Base-by-base conservation (phyloP, 2,113 vertebrate species). In the Amazona vittata region DNA sequence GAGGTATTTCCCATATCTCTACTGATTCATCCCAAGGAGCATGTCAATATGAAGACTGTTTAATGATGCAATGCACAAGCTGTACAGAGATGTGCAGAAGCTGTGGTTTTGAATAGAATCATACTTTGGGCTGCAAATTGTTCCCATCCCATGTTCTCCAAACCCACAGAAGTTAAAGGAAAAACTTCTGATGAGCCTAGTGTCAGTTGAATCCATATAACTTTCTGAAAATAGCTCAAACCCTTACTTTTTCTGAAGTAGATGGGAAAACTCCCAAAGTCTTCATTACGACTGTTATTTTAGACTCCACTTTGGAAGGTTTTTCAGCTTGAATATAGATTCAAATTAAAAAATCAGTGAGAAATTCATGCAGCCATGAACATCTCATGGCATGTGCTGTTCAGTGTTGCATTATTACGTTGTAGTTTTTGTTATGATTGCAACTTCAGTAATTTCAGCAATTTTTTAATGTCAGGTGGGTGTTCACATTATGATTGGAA, bases 141-240 rank as follows among this genome's bases (percentile, higher is more conserved):
- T 29, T 85, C 33, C 10, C 5, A 14, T 9, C 10, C 16, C 16
- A 0, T 4, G 39, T 15, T 73, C 33, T n/a, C 47, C 44, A 76
- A 62, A 41, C 6, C 12, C 22, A 6, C 11, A 22, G 29, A n/a
- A 79, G 28, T 28, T 1, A 73, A 52, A 75, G 31, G 22, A 19
- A 64, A 86, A 76, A 5, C 5, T 22, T 14, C 8, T 16, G 5
- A 9, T 81, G 35, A 3, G 19, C 8, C 62, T 17, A 44, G 24
- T 0, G 5, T 15, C 25, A 6, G 2, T 0, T 43, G 41, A 69
- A 73, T 55, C 31, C 43, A 35, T 7, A 4, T 1, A 35, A 33
- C 15, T 28, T 62, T 47, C 52, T 85, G 12, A 50, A 80, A 91
- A 88, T 35, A 55, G 7, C 37, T 84, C 29, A 55, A 20, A 15